These are phyloP conservation scores for Tuta absoluta DNA, from an alignment of 2,888 invertebrate species.

Conservation along the genomic window DNA sequence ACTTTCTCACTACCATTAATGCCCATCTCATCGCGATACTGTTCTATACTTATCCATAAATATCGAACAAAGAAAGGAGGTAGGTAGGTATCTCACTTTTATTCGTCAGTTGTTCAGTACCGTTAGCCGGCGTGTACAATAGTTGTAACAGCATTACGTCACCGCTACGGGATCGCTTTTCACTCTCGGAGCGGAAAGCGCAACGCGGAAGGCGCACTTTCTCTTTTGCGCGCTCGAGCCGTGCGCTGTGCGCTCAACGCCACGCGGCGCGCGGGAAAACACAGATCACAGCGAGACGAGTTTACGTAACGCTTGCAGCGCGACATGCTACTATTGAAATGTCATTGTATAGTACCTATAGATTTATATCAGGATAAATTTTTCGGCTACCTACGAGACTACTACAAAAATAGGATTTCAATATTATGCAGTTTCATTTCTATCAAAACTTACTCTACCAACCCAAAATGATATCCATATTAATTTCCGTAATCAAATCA, in stretches of 20 bases:
- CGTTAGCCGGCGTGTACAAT: slow-evolving; percentile 26
- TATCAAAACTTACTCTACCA: neutral
- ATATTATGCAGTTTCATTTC: too few species aligned
- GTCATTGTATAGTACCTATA: neutral
- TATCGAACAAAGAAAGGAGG: slow-evolving; percentile 7
- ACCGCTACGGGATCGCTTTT: slow-evolving; percentile 78
- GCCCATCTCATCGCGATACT: neutral
- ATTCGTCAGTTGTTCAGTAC: slow-evolving; percentile 11
- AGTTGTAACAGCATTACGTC: slow-evolving; percentile 62
- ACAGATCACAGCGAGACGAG: slow-evolving; percentile 47
- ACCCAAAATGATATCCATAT: neutral
- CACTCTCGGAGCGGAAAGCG: slow-evolving; percentile 78
- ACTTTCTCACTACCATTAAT: neutral
- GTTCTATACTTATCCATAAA: neutral
- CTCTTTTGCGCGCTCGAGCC: slow-evolving; percentile 68
- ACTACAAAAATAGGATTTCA: too few species aligned
- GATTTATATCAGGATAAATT: neutral
- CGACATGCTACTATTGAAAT: neutral
- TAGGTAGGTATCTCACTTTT: slow-evolving; percentile 15
- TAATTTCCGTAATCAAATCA: slow-evolving; percentile 16
- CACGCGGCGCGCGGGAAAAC: slow-evolving; percentile 47
- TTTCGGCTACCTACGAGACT: too few species aligned
- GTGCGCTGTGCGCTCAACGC: slow-evolving; percentile 47
- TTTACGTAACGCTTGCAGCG: slow-evolving; percentile 35
- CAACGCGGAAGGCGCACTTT: slow-evolving; percentile 79